Conservation (phyloP, 1,140 invertebrate genomes). For the Drosophila willistoni region DNA sequence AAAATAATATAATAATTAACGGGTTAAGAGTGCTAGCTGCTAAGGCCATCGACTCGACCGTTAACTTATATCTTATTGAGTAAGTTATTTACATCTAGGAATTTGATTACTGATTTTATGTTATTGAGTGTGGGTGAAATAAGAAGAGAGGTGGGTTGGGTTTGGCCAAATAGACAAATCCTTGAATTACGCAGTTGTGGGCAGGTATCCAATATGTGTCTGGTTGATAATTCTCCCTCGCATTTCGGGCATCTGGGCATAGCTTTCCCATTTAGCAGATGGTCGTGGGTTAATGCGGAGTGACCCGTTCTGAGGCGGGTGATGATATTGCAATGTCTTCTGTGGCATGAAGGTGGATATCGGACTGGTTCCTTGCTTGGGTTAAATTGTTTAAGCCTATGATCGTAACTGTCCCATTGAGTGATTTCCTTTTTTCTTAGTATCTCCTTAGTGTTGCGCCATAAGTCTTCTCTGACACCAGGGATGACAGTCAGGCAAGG, state of each 20-base stretch:
- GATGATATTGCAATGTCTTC: too few species aligned
- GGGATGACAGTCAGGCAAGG: conserved; percentile 1
- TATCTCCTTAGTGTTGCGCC: conserved; percentile 4
- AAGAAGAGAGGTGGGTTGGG: background rate
- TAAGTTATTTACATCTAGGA: background rate
- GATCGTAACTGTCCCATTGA: conserved; percentile 7
- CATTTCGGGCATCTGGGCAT: background rate
- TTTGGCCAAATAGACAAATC: background rate
- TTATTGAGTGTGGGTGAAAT: background rate
- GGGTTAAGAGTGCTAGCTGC: too few species aligned
- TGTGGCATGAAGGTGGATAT: too few species aligned
- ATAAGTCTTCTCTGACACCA: conserved; percentile 10
- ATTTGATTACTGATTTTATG: background rate
- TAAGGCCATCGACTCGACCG: too few species aligned
- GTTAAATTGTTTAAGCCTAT: conserved; percentile 6
- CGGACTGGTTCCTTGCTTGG: too few species aligned
- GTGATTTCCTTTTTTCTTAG: conserved; percentile 6
- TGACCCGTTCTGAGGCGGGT: too few species aligned
- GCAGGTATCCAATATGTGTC: background rate
- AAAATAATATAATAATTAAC: too few species aligned
- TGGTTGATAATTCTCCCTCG: background rate
- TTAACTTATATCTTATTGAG: background rate
- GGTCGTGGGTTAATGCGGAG: too few species aligned
- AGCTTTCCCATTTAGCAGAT: too few species aligned
- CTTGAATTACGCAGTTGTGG: background rate